Evolutionary conservation across 2,113 vertebrate species (phyloP).

Genomic region (Tetraodon nigroviridis): DNA sequence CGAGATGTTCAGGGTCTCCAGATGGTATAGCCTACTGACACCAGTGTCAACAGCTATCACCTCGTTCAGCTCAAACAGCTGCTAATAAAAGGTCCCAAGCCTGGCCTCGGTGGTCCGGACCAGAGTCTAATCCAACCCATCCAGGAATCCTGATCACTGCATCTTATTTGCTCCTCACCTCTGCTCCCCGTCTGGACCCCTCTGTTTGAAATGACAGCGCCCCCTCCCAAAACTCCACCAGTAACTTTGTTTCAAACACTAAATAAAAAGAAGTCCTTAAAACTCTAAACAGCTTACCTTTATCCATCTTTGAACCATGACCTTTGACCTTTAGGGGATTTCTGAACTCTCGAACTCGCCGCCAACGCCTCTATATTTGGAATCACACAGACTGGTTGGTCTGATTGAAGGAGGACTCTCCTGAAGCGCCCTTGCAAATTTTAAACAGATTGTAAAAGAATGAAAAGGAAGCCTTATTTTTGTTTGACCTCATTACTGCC

Average conservation of each 20-base stretch:
- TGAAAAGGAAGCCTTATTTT: slow-evolving; percentile 39
- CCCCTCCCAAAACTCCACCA: slow-evolving; percentile 67
- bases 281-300: slow-evolving; percentile 76
- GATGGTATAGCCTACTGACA: not conserved
- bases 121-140: not conserved
- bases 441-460: slow-evolving; percentile 58
- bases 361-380: slow-evolving; percentile 35
- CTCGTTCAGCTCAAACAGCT: too few relatives aligned
- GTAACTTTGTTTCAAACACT: slow-evolving; percentile 83
- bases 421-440: slow-evolving; percentile 48
- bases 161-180: not conserved
- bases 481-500: too few relatives aligned
- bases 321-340: slow-evolving; percentile 70
- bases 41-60: too few relatives aligned
- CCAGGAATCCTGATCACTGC: not conserved
- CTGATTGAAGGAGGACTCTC: slow-evolving; percentile 48
- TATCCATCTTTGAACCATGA: slow-evolving; percentile 77
- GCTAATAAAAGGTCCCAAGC: too few relatives aligned
- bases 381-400: slow-evolving; percentile 33
- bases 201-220: slow-evolving; percentile 23
- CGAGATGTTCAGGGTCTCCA: not conserved
- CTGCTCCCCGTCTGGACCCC: not conserved
- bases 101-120: too few relatives aligned
- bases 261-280: slow-evolving; percentile 81
- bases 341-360: slow-evolving; percentile 56